phyloP scores from a whole-genome alignment of 2,888 invertebrate species.

The Diaprepes abbreviatus region DNA sequence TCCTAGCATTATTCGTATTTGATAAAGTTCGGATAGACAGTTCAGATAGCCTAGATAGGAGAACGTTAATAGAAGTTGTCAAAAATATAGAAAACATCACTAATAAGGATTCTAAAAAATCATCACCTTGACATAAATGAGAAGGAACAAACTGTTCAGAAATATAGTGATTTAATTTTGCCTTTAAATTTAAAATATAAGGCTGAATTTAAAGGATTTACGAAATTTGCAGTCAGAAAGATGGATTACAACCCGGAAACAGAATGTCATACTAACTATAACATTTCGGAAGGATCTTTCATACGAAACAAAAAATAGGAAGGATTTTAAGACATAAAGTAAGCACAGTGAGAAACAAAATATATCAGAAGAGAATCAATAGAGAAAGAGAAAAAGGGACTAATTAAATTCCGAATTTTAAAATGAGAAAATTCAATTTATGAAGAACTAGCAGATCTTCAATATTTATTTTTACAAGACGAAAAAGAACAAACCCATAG shows the following conservation, averaged over 20 bases:
- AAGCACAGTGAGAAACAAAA: neutral
- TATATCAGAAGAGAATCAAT: neutral
- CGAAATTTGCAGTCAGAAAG: too few species aligned
- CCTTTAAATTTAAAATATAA: too few species aligned
- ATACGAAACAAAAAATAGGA: slow-evolving; percentile 19
- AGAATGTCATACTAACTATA: too few species aligned
- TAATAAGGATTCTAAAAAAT: too few species aligned
- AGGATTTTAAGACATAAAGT: slow-evolving; percentile 1
- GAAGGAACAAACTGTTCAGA: too few species aligned
- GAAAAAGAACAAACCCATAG: slow-evolving; percentile 16
- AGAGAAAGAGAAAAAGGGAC: too few species aligned
- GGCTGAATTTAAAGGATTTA: too few species aligned
- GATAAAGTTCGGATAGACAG: neutral
- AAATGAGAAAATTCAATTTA: neutral
- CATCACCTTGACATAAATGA: too few species aligned
- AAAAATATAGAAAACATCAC: too few species aligned
- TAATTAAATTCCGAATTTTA: slow-evolving; percentile 8
- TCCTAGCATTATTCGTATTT: slow-evolving; percentile 14
- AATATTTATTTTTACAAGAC: slow-evolving; percentile 1
- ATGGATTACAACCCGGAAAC: too few species aligned
- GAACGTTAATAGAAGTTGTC: too few species aligned
- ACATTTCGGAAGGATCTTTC: slow-evolving; percentile 8
- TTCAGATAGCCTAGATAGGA: neutral
- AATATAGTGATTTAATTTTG: too few species aligned
- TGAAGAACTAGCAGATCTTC: slow-evolving; percentile 1